Evolutionary conservation across 2,888 invertebrate genomes (phyloP).

Genomic region (Sphaerophoria taeniata): DNA sequence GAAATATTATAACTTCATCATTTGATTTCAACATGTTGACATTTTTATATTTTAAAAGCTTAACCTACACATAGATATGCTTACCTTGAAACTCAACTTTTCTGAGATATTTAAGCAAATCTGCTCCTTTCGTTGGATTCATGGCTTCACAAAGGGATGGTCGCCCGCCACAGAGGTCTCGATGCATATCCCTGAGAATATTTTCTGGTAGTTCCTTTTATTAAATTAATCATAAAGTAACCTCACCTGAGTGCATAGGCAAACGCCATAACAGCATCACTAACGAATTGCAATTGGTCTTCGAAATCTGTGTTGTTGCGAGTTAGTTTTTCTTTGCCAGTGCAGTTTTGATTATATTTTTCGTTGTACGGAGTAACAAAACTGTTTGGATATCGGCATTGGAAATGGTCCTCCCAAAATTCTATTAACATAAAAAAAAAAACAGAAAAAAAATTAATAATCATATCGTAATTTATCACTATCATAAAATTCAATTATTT

Average conservation of each 20-base stretch:
- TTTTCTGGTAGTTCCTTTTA: not conserved
- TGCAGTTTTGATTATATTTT: constrained; percentile 88
- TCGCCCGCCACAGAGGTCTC: constrained; percentile 89
- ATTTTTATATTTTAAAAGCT: no score
- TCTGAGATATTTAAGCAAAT: constrained; percentile 91
- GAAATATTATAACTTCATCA: no score
- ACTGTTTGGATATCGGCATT: constrained; percentile 92
- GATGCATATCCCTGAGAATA: constrained; percentile 91
- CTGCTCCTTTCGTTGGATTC: constrained; percentile 94
- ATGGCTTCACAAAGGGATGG: constrained; percentile 93
- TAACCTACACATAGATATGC: no score
- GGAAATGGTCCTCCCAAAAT: constrained; percentile 97
- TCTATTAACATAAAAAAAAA: constrained; percentile 84
- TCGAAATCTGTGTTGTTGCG: constrained; percentile 93
- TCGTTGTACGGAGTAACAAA: constrained; percentile 91
- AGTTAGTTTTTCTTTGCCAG: constrained; percentile 90
- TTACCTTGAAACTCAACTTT: constrained; percentile 95
- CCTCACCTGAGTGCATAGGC: constrained; percentile 92
- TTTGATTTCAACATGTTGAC: no score
- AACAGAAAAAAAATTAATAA: not conserved
- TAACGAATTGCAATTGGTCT: constrained; percentile 97
- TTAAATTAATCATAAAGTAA: not conserved
- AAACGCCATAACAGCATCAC: constrained; percentile 97
- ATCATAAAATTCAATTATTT: no score
- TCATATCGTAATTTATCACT: not conserved